These are phyloP conservation scores for Sebastes miniatus DNA, from an alignment of 2,797 vertebrate species.

Conservation along the genomic window DNA sequence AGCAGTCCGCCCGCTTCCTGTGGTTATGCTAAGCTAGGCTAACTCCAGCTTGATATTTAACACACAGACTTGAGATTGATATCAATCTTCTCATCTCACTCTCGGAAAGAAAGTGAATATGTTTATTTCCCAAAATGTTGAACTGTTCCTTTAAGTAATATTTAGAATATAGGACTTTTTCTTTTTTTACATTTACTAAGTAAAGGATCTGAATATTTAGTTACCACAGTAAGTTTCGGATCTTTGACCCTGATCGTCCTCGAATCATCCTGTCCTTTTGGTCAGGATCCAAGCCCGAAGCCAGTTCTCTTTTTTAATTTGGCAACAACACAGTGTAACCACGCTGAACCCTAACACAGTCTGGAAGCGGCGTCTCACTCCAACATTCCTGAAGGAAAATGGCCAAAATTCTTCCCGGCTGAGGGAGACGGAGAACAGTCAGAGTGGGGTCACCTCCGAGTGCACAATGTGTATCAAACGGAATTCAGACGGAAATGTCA, in stretches of 20 bases:
- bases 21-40: not conserved
- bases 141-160: not conserved
- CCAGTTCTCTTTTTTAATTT: conserved; percentile 33
- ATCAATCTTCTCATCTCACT: not conserved
- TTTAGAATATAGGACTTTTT: not conserved
- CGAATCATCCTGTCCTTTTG: not conserved
- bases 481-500: not conserved
- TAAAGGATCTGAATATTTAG: not conserved
- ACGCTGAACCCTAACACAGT: conserved; percentile 17
- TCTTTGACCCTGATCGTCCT: not conserved
- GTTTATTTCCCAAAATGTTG: no score
- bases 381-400: conserved; percentile 53
- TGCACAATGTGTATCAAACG: not conserved
- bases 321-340: conserved; percentile 12
- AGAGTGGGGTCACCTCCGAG: conserved; percentile 13
- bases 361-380: conserved; percentile 3
- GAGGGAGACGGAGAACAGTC: not conserved
- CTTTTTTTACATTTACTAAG: not conserved
- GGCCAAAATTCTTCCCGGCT: conserved; percentile 42
- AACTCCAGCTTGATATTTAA: not conserved
- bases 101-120: no score
- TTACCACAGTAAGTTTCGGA: not conserved
- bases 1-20: not conserved
- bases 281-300: not conserved
- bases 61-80: not conserved